Evolutionary conservation across 2,113 vertebrate genomes (phyloP).

Genomic region (Hemiscyllium ocellatum): DNA sequence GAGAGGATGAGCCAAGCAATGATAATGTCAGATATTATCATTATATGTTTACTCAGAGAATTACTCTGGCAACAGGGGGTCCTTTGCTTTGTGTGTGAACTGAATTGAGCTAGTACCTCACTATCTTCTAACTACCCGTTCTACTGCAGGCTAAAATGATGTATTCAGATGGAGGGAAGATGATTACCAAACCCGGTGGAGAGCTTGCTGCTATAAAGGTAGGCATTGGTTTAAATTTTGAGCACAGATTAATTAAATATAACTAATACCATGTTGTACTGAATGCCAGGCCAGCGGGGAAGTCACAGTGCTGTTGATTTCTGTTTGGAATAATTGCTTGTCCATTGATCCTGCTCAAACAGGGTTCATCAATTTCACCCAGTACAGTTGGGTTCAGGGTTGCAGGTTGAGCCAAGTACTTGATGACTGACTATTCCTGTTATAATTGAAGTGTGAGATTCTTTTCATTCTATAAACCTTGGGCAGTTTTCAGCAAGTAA

Average conservation of each 20-base stretch:
- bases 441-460: background rate
- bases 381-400: background rate
- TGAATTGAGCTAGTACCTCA: background rate
- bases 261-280: background rate
- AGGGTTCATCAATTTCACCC: background rate
- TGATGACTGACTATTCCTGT: background rate
- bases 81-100: background rate
- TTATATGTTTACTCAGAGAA: background rate
- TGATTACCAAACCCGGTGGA: slow-evolving; percentile 54
- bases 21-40: background rate
- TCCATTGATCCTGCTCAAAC: background rate
- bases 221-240: slow-evolving; percentile 34
- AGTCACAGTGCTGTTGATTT: background rate
- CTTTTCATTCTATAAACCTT: background rate
- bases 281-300: background rate
- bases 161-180: slow-evolving; percentile 75
- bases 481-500: background rate
- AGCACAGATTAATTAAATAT: too few species aligned
- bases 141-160: slow-evolving; percentile 77
- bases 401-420: background rate
- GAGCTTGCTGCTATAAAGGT: slow-evolving; percentile 73
- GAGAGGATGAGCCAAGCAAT: background rate
- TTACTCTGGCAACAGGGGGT: background rate
- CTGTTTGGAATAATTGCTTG: background rate
- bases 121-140: background rate